Evolutionary conservation across 1,140 invertebrate species (phyloP).

Genomic region (Piezodorus guildinii): DNA sequence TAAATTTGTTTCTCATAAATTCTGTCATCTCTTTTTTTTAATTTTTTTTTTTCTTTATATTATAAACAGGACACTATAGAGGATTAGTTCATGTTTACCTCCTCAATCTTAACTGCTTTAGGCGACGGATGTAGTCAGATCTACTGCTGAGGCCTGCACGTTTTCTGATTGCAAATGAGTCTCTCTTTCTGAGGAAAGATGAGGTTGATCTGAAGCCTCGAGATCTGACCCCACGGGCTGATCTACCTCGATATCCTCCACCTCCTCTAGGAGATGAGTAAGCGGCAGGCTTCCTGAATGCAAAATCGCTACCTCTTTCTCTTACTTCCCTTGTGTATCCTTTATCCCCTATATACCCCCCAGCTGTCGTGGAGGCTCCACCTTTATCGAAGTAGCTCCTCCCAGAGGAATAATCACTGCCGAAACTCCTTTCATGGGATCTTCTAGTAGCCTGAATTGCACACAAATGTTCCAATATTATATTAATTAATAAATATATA

Average conservation of each 20-base stretch:
- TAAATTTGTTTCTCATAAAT: too few relatives aligned
- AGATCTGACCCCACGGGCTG: neutral
- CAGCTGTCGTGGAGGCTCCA: constrained; percentile 4
- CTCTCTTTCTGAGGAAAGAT: constrained; percentile 5
- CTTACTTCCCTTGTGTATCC: constrained; percentile 16
- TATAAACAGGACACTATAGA: too few relatives aligned
- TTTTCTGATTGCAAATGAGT: constrained; percentile 6
- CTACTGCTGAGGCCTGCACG: constrained; percentile 4
- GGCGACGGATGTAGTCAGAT: constrained; percentile 6
- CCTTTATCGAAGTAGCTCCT: constrained; percentile 20
- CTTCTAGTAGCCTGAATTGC: constrained; percentile 14
- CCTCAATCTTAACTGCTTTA: constrained; percentile 3
- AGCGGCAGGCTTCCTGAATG: constrained; percentile 13
- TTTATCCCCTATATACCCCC: constrained; percentile 20
- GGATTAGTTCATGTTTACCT: neutral
- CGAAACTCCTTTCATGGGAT: constrained; percentile 19
- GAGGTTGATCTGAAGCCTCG: constrained; percentile 6
- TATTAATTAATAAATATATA: neutral
- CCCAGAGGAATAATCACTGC: constrained; percentile 4
- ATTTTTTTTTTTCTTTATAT: too few relatives aligned
- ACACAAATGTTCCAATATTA: constrained; percentile 7
- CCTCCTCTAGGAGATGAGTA: constrained; percentile 4
- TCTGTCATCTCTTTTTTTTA: too few relatives aligned
- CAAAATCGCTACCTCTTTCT: constrained; percentile 10
- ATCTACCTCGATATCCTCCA: neutral